These are phyloP conservation scores for Cantharis flavilabris DNA, from an alignment of 2,888 invertebrate genomes.

Conservation along the genomic window DNA sequence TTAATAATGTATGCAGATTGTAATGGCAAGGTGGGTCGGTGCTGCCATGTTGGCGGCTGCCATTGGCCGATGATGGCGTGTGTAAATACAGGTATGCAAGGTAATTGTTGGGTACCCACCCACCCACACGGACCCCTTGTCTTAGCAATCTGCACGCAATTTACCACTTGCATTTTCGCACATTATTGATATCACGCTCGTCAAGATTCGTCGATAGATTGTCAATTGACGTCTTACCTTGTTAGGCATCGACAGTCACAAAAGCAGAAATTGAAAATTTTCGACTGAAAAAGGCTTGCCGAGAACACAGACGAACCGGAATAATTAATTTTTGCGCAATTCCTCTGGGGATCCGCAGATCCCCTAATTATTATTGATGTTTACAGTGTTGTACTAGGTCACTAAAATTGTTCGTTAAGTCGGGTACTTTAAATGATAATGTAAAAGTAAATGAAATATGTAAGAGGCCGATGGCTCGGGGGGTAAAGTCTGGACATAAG, in stretches of 20 bases:
- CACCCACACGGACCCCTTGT: conserved; percentile 34
- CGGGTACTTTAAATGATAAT: conserved; percentile 32
- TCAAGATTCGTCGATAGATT: not conserved
- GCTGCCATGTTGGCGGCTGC: conserved; percentile 43
- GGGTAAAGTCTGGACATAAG: conserved; percentile 33
- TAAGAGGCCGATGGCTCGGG: conserved; percentile 33
- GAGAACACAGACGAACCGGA: not conserved
- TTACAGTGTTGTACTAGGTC: conserved; percentile 15
- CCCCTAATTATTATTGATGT: not conserved
- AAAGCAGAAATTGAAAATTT: not conserved
- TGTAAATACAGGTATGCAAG: conserved; percentile 37
- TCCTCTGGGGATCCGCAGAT: not conserved
- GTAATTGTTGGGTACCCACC: conserved; percentile 44
- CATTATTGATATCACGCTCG: conserved; percentile 5
- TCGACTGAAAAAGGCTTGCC: not conserved
- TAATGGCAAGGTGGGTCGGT: conserved; percentile 40
- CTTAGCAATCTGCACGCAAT: conserved; percentile 24
- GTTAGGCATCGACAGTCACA: not conserved
- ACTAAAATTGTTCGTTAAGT: conserved; percentile 10
- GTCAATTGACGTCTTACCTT: not conserved
- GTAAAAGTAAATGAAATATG: conserved; percentile 36
- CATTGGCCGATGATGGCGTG: conserved; percentile 42
- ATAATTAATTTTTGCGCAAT: not conserved
- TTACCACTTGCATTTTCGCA: conserved; percentile 22
- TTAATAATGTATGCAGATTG: conserved; percentile 29